Evolutionary conservation across 1,140 invertebrate species (phyloP).

Genomic region (Kradibia gibbosae): DNA sequence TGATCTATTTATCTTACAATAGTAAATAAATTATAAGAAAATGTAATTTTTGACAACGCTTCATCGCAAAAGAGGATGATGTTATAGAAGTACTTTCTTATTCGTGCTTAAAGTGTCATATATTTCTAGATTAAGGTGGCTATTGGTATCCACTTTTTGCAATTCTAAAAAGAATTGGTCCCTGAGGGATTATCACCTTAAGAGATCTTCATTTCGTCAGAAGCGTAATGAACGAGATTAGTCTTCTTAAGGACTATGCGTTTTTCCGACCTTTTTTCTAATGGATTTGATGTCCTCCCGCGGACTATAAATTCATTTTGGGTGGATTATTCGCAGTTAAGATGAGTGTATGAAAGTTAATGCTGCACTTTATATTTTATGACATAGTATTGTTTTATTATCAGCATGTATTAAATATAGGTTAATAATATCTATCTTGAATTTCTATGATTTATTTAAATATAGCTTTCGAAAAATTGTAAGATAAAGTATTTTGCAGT

Average conservation of each 20-base stretch:
- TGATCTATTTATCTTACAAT: too few species aligned
- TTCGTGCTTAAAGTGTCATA: background rate
- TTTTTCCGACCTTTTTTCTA: constrained; percentile 3
- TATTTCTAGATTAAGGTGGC: background rate
- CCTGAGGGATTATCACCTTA: background rate
- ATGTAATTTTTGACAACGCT: background rate
- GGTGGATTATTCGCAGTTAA: background rate
- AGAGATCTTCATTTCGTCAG: constrained; percentile 6
- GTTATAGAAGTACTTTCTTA: background rate
- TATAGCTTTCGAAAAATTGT: background rate
- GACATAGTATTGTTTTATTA: background rate
- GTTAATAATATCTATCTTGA: background rate
- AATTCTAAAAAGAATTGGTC: background rate
- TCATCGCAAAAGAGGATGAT: background rate
- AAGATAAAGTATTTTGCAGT: background rate
- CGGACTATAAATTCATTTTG: background rate
- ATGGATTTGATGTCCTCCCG: background rate
- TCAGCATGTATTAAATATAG: too few species aligned
- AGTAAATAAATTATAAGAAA: too few species aligned
- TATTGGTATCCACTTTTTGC: background rate
- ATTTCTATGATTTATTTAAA: background rate
- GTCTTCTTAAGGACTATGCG: background rate
- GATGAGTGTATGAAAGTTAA: background rate
- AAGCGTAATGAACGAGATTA: constrained; percentile 35
- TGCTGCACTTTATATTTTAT: background rate